A percentile compares a stretch with the other conserved stretches of the same genome.
Evolutionary conservation across 2,888 invertebrate genomes (phyloP).

Genomic region (Nycteola revayana): DNA sequence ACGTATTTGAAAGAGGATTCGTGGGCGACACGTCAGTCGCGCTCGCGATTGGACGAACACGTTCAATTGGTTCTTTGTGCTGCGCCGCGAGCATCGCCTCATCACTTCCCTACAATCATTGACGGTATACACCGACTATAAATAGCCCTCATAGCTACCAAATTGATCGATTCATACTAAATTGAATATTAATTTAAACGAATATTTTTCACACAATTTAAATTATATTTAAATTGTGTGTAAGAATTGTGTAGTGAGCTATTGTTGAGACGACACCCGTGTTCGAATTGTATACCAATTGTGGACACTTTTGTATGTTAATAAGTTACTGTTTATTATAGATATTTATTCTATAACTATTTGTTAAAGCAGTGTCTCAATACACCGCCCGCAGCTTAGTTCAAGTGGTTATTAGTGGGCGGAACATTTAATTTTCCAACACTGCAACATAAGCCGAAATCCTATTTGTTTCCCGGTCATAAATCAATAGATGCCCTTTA

Average conservation of each 20-base stretch:
- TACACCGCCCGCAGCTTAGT: neutral
- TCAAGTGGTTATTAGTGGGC: neutral
- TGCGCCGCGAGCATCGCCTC: constrained; percentile 42
- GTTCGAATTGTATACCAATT: constrained; percentile 25
- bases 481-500: no score
- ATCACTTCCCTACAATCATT: constrained; percentile 51
- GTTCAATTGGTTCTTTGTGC: constrained; percentile 69
- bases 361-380: neutral
- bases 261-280: constrained; percentile 24
- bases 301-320: constrained; percentile 5
- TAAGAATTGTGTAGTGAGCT: no score
- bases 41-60: constrained; percentile 49
- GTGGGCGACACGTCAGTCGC: constrained; percentile 31
- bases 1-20: constrained; percentile 16
- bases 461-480: no score
- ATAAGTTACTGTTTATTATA: no score
- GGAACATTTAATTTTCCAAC: no score
- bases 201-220: constrained; percentile 36
- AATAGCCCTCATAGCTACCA: constrained; percentile 52
- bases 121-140: constrained; percentile 51
- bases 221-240: constrained; percentile 23
- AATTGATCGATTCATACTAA: constrained; percentile 58
- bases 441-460: no score
- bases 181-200: constrained; percentile 45
- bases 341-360: neutral